Base-by-base conservation (phyloP, 2,113 vertebrate genomes). In the Corythaixoides concolor region DNA sequence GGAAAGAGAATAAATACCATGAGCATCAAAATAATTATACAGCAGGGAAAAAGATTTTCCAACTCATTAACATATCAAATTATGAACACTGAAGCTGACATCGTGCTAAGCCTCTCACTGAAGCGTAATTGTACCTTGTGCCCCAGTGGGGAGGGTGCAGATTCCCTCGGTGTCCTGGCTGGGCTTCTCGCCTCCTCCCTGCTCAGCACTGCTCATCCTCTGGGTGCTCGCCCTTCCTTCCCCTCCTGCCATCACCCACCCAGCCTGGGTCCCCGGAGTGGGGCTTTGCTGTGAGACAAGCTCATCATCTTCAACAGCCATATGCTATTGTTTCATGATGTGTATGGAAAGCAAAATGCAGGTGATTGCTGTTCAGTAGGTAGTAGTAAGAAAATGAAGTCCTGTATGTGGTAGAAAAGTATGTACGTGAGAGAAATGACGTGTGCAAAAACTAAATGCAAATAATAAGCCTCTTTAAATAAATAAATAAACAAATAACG, bases 11-110 rank as follows among this genome's bases (percentile, higher is more conserved):
- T 73, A 83, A 94, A 77, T 91, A 69, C 17, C 27, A 35, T 3
- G 9, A 91, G 17, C 30, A 64, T 79, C 55, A 88, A 83, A 82
- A 27, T 89, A 83, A 56, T 72, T 88, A 50, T 3, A 33, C 12
- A n/a, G 8, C 1, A 2, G 55, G 53, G 60, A 22, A 62, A 39
- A 63, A 72, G 24, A 68, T 56, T 90, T 85, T 80, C 43, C 15
- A 30, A 18, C 30, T 88, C 66, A 39, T 64, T 85, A 85, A 62
- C 1, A 4, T n/a, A 37, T 22, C 39, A 32, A 47, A 37, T 35
- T 5, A 9, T 1, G 21, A 76, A 32, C 39, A 6, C 0, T 0
- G 35, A 45, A 67, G 28, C 2, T 3, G 37, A 19, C 0, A 0
- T 20, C 0, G 0, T 43, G n/a, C 66, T 68, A 11, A 28, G 39